Evolutionary conservation across 2,888 invertebrate species (phyloP), one percentile per base, ranked within the genome.

Genomic region (Amphipoea lucens): DNA sequence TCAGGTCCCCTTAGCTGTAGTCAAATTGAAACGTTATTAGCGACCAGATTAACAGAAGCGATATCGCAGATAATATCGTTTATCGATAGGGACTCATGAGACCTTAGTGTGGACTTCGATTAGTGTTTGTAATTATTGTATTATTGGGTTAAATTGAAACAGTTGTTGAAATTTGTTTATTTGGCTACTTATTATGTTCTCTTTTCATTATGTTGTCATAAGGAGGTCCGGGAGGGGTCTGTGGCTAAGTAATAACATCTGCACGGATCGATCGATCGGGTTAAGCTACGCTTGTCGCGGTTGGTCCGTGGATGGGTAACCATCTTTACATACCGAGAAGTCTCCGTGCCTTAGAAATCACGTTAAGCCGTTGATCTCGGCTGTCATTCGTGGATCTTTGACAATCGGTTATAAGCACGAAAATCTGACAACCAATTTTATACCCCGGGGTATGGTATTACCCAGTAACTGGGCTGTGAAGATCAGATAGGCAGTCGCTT

Each of bases 21-120:
- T 74, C 65, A 79, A 73, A 79, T 79, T 84, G 67, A 74, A 84
- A 82, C 70, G 71, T 75, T 78, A 87, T 79, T 82, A 82, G 72
- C 42, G 69, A 70, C 68, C 45, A 82, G 70, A 84, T 79, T 80
- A 82, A 45, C 70, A 73, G 66, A 57, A 77, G 40, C 60, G 42
- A 71, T 68, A 69, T 67, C 45, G 40, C 42, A 57, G 76, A 78
- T 80, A 74, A n/a, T 42, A 77, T 82, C 73, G 72, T 67, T 76
- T 74, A 60, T 79, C 45, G 67, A 45, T 67, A 71, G 45, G 42
- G n/a, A 48, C 71, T 70, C 74, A 66, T 42, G 75, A 80, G 73
- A 73, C 69, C 68, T 66, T 74, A 78, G 60, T 71, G 20, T 73
- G 67, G 68, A 72, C 74, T 71, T 74, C 67, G 48, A 79, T 83